Base-by-base conservation (phyloP, 1,140 invertebrate genomes). In the Nasonia longicornis region DNA sequence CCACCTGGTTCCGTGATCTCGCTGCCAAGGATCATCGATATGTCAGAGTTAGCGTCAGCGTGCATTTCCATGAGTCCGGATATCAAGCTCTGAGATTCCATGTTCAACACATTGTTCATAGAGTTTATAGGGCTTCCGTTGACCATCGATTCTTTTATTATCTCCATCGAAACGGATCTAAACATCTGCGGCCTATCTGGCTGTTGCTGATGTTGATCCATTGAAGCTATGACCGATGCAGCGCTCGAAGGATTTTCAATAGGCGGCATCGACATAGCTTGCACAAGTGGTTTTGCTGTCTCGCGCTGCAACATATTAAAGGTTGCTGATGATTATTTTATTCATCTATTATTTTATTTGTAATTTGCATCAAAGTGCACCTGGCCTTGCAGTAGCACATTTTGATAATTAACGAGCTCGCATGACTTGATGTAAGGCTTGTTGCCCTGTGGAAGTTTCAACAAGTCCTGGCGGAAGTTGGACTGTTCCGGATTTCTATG, bases 11-110 rank as follows among this genome's bases (percentile, higher is more conserved):
- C 82, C 0, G 77, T 77, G 11, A 83, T 83, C 2, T 83, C 82
- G 22, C 82, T 83, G 3, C 82, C 82, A 0, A 83, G 7, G 14
- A 83, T 83, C 4, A 66, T 73, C 10, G 82, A 83, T 64, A 83
- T 77, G 10, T 58, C 52, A 58, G 52, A 58, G 16, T 58, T 58
- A 1, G 52, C 52, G 16, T 58, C 52, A n/a, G 20, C 6, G 16
- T 58, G 52, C 20, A 58, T 58, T 6, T 58, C 52, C 52, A 58
- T n/a, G 16, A 58, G 4, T 6, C 52, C 20, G 52, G 16, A 20
- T 7, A 58, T n/a, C 52, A 58, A n/a, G 16, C 52, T 58, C 52
- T 20, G 52, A 7, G 16, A n/a, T 58, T 58, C 52, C 16, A 58
- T 58, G 6, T 58, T n/a, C 1, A 58, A 20, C 52, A n/a, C n/a